Conservation (phyloP, 1,140 invertebrate genomes). For the Drosophila nigrodunni region DNA sequence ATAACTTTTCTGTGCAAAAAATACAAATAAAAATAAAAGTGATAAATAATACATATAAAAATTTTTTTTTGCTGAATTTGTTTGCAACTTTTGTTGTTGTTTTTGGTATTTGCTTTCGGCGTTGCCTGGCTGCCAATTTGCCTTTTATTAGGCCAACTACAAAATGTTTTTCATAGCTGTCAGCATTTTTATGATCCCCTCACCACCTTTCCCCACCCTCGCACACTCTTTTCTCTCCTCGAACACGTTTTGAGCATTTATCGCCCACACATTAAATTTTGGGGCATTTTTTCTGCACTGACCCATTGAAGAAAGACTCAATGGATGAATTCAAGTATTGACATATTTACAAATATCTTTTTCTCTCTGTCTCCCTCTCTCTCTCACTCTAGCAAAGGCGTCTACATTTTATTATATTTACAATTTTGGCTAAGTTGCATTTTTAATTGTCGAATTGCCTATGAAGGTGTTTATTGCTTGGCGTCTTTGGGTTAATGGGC, state of each 20-base stretch:
- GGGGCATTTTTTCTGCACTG: constrained; percentile 44
- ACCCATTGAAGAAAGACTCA: constrained; percentile 62
- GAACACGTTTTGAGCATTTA: constrained; percentile 22
- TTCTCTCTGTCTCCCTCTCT: not conserved
- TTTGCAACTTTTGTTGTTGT: constrained; percentile 34
- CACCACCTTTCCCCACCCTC: too few relatives aligned
- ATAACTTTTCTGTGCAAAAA: constrained; percentile 41
- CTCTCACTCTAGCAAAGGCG: constrained; percentile 43
- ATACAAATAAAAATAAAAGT: constrained; percentile 40
- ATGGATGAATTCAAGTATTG: constrained; percentile 36
- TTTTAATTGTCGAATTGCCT: constrained; percentile 33
- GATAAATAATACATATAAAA: constrained; percentile 67
- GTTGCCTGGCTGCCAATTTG: constrained; percentile 56
- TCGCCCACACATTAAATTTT: constrained; percentile 56
- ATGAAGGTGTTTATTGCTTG: constrained; percentile 18
- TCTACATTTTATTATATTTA: constrained; percentile 26
- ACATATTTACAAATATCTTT: constrained; percentile 19
- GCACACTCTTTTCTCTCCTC: not conserved
- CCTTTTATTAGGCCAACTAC: constrained; percentile 73
- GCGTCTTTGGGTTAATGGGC: constrained; percentile 20
- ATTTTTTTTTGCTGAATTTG: constrained; percentile 56
- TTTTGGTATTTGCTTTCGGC: constrained; percentile 18
- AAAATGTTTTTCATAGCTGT: constrained; percentile 52
- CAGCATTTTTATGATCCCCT: constrained; percentile 56
- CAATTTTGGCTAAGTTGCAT: constrained; percentile 17